Base-by-base conservation (phyloP, 2,113 vertebrate species). In the Ardeotis arabs region DNA sequence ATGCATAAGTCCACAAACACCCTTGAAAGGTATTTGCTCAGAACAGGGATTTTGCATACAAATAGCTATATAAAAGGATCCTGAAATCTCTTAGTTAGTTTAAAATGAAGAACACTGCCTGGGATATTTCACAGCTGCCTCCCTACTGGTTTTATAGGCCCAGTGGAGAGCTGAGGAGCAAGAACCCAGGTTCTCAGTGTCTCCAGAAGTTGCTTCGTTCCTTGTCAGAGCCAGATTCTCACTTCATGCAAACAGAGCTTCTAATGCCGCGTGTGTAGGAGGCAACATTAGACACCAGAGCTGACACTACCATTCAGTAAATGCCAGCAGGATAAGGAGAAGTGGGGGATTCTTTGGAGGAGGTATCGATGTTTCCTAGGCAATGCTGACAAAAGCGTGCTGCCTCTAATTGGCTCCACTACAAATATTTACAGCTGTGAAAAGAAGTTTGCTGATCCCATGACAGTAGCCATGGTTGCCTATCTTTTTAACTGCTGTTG, bases 361-460 rank as follows among this genome's bases (percentile, higher is more conserved):
- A 85, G 68, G 83, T 85, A 90, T 96, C 0, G 77, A 90, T 50
- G 96, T 97, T 93, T 97, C 97, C 97, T 60, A 93, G 97, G 97
- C 63, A 58, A 96, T 87, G 68, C 92, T 86, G 77, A 94, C 94
- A 96, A 97, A 95, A 92, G 69, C 82, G 44, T 21, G 35, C 87
- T 16, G 85, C 95, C 69, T 64, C 89, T 96, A 97, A 96, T 96
- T 97, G 97, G 95, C 94, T 95, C 68, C 86, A 86, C 92, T 89
- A 96, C 92, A 97, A 97, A 97, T 97, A 97, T 97, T 96, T 97
- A 97, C 96, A 97, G 95, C 95, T 96, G 96, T 82, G 80, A 96
- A 93, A 91, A 96, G 95, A 27, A 90, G 86, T 96, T 95, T 97
- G 92, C 85, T 37, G 95, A 96, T 95, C 80, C 87, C 64, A 68